Evolutionary conservation across 2,888 invertebrate species (phyloP), one percentile per base, ranked within the genome.

Genomic region (Trypoxylon attenuatum): DNA sequence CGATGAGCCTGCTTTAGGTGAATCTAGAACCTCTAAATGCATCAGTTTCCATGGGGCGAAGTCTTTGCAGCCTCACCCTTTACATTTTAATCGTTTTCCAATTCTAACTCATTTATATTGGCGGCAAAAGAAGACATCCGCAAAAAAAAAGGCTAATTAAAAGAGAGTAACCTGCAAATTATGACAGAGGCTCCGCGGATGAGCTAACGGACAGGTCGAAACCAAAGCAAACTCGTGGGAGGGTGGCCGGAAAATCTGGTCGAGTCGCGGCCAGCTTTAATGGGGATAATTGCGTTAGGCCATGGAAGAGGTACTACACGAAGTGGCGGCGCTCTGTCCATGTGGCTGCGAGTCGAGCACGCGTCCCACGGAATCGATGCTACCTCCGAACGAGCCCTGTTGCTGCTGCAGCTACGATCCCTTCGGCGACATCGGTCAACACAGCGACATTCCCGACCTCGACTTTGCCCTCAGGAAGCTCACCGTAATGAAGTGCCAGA

Each of bases 401-500:
- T 83, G 82, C 55, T 82, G 81, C 60, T 84, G 84, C 57, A 62
- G 61, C 22, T 83, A 82, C 70, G 77, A 83, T 65, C 82, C 85
- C 2, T 82, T 77, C 56, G 72, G 55, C 38, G 82, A 84, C 66
- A 73, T 78, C 25, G 65, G 76, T n/a, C 68, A 77, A 22, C 83
- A 84, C 45, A 56, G 70, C 19, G 83, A 80, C 60, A 81, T 84
- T 41, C 62, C 68, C 39, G 86, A 86, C 55, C 71, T 82, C 23
- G 66, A 76, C 6, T 86, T 84, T 49, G 84, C 82, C 22, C 60
- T 77, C 49, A 79, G 75, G 53, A 86, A 86, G 58, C 78, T 86
- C 21, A 70, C 71, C 21, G 78, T 80, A 47, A 86, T 86, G 86
- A 83, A 80, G 64, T 82, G 84, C 52, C 84, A 84, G 69, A 85